These are phyloP conservation scores for Suillia variegata DNA, from an alignment of 2,888 invertebrate genomes.

Conservation along the genomic window DNA sequence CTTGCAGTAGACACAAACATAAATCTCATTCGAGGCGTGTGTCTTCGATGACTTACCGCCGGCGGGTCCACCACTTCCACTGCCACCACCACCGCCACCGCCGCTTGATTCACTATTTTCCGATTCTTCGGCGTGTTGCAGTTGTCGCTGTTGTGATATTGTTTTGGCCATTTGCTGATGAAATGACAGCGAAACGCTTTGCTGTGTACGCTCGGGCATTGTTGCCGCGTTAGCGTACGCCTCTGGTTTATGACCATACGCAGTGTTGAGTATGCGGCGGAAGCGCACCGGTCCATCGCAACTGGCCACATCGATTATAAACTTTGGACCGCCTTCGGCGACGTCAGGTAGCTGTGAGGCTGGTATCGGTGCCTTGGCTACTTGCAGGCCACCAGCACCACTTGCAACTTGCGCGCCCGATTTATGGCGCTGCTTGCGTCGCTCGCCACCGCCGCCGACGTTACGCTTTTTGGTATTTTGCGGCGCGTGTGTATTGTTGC, in stretches of 20 bases:
- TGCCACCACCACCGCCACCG: constrained; percentile 22
- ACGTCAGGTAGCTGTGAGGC: constrained; percentile 31
- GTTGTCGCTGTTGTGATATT: constrained; percentile 56
- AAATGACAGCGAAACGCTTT: constrained; percentile 59
- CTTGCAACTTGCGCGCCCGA: not conserved
- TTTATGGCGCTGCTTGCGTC: constrained; percentile 13
- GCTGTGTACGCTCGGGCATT: constrained; percentile 48
- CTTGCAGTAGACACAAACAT: constrained; percentile 76
- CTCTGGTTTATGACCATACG: constrained; percentile 68
- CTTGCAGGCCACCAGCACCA: constrained; percentile 38
- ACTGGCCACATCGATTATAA: constrained; percentile 84
- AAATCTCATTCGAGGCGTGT: constrained; percentile 59
- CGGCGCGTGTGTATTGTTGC: not conserved
- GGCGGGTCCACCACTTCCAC: constrained; percentile 27
- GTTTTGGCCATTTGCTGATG: constrained; percentile 61
- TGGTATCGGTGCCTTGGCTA: constrained; percentile 40
- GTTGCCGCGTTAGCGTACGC: constrained; percentile 17
- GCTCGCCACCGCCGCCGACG: not conserved
- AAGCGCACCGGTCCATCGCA: constrained; percentile 91
- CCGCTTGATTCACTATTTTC: constrained; percentile 39
- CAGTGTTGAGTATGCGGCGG: constrained; percentile 82
- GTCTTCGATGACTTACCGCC: constrained; percentile 20
- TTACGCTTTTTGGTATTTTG: no score
- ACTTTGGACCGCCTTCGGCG: constrained; percentile 57
- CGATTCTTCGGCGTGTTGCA: constrained; percentile 45